Evolutionary conservation across 2,113 vertebrate species (phyloP).

Genomic region (Cacatua alba): DNA sequence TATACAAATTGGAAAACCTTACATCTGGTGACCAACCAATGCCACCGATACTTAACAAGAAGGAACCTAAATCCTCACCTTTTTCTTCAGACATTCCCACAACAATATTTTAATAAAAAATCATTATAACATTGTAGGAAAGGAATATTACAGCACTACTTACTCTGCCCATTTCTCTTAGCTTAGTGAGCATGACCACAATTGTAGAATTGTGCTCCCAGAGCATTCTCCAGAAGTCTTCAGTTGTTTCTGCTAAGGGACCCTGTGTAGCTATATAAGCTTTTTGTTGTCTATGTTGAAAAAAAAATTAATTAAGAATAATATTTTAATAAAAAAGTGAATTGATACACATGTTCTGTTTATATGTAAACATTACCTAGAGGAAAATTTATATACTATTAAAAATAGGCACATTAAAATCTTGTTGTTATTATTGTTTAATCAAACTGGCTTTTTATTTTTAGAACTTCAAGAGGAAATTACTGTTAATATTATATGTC

Average conservation of each 20-base stretch:
- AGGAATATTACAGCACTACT: conserved; percentile 15
- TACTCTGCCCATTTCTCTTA: conserved; percentile 98
- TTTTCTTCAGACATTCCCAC: not conserved
- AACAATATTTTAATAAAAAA: not conserved
- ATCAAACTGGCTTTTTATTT: conserved; percentile 53
- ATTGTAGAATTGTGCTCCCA: conserved; percentile 99
- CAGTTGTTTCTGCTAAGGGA: conserved; percentile 96
- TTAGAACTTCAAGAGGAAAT: conserved; percentile 41
- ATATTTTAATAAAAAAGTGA: not conserved
- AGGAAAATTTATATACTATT: not conserved
- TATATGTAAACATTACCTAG: conserved; percentile 18
- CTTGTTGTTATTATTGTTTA: conserved; percentile 32
- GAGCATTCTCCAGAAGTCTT: conserved; percentile 99
- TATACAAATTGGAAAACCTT: not conserved
- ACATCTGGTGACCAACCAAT: not conserved
- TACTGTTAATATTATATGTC: conserved; percentile 63
- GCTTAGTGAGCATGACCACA: conserved; percentile 99
- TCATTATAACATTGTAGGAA: not conserved
- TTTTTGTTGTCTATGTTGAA: conserved; percentile 88
- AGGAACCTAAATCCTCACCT: not conserved
- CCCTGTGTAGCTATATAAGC: conserved; percentile 98
- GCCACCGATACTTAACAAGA: not conserved
- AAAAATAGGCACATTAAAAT: conserved; percentile 28
- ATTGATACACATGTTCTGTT: not conserved
- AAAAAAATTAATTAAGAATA: not conserved